phyloP scores from a whole-genome alignment of 1,140 invertebrate species.

The Medauroidea extradentata region DNA sequence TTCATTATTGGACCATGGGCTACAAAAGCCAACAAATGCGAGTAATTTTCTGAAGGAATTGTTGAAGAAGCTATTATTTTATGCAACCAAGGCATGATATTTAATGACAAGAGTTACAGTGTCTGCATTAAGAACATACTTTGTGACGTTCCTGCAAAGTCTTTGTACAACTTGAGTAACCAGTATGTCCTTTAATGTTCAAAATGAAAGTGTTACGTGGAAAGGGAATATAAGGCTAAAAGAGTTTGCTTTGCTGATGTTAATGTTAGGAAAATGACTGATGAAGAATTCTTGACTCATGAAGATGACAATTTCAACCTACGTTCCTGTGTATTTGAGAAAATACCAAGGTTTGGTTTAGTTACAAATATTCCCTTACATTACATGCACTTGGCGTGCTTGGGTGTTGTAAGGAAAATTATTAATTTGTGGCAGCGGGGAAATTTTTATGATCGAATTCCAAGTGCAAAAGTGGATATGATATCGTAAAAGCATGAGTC shows the following conservation, averaged over 20 bases:
- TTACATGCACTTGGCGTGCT: too few relatives aligned
- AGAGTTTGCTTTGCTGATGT: constrained; percentile 9
- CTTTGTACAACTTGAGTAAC: background rate
- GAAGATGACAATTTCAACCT: constrained; percentile 5
- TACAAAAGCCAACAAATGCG: too few relatives aligned
- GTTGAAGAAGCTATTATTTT: too few relatives aligned
- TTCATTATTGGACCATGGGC: too few relatives aligned
- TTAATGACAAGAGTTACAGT: background rate
- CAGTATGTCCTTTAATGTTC: background rate
- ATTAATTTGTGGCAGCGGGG: constrained; percentile 5
- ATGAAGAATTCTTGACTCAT: constrained; percentile 6
- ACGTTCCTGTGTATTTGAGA: background rate
- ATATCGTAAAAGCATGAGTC: constrained; percentile 1
- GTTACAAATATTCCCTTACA: background rate
- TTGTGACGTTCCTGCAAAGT: constrained; percentile 9
- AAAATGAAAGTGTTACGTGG: constrained; percentile 7
- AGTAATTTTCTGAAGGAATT: too few relatives aligned
- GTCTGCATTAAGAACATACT: background rate
- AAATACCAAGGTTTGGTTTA: constrained; percentile 7
- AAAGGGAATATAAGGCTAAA: background rate
- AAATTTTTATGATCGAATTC: constrained; percentile 2
- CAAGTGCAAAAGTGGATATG: background rate
- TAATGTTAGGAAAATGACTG: constrained; percentile 1
- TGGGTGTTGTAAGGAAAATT: constrained; percentile 1
- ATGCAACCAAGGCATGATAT: background rate